phyloP scores from a whole-genome alignment of 2,888 invertebrate species.

The Sturmia bella region DNA sequence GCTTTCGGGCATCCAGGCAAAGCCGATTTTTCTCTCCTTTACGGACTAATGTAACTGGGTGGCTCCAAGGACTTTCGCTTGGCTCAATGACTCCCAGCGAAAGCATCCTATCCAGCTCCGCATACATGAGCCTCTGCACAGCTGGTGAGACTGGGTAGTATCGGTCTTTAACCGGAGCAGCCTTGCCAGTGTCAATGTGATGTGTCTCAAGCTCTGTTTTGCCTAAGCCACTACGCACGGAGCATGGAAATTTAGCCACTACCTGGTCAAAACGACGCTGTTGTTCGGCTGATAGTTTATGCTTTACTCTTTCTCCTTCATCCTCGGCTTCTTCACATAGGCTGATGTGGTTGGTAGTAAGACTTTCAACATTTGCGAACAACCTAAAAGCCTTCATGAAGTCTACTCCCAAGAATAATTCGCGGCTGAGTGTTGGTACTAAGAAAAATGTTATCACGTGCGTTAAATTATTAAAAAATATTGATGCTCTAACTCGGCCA shows the following conservation, averaged over 20 bases:
- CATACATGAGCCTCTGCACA: neutral
- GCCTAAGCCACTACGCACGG: neutral
- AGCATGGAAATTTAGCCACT: neutral
- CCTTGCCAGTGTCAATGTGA: slow-evolving; percentile 2
- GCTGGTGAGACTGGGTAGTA: neutral
- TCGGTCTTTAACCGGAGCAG: neutral
- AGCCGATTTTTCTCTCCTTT: too few relatives aligned
- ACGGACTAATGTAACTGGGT: too few relatives aligned
- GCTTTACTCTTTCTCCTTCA: too few relatives aligned
- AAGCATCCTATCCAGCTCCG: neutral
- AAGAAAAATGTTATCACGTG: too few relatives aligned
- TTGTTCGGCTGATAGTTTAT: neutral
- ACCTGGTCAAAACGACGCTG: neutral
- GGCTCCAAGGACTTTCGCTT: too few relatives aligned
- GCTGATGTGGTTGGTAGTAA: too few relatives aligned
- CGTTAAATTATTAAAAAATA: slow-evolving; percentile 27
- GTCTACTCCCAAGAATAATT: too few relatives aligned
- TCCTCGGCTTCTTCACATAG: too few relatives aligned
- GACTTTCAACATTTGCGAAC: too few relatives aligned
- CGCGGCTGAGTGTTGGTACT: too few relatives aligned
- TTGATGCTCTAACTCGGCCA: neutral
- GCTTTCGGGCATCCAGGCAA: neutral
- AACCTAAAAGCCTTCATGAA: too few relatives aligned
- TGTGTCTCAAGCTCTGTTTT: neutral
- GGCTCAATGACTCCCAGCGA: neutral